Evolutionary conservation across 2,113 vertebrate species (phyloP).

Genomic region (Dipodomys merriami): DNA sequence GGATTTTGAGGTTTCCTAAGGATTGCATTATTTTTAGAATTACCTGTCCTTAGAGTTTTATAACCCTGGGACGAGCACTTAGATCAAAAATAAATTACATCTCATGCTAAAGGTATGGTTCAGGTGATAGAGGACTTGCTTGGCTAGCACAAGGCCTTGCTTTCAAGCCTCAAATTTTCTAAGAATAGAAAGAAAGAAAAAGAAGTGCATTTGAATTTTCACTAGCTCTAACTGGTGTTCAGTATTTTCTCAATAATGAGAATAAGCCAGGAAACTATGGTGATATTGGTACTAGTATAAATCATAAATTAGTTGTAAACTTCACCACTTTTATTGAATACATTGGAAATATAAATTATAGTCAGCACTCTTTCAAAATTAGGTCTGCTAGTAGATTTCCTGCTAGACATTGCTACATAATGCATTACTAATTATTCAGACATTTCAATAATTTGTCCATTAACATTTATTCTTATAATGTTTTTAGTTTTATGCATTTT

Average conservation of each 20-base stretch:
- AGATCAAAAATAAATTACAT: neutral
- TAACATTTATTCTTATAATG: neutral
- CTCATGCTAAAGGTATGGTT: too few relatives aligned
- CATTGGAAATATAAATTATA: neutral
- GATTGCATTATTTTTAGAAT: constrained; percentile 31
- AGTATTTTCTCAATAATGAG: neutral
- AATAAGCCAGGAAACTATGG: constrained; percentile 3
- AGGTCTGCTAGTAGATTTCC: neutral
- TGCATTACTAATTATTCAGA: neutral
- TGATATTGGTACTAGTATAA: neutral
- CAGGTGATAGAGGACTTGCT: too few relatives aligned
- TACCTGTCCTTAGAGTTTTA: neutral
- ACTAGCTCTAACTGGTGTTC: neutral
- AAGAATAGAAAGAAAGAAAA: too few relatives aligned
- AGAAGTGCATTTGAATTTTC: neutral
- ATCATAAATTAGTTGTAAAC: constrained; percentile 33
- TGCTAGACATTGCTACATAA: constrained; percentile 4
- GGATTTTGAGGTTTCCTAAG: constrained; percentile 21
- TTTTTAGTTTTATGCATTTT: constrained; percentile 9
- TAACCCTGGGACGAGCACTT: neutral
- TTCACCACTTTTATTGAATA: neutral
- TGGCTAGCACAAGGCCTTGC: too few relatives aligned
- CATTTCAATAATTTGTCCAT: constrained; percentile 10
- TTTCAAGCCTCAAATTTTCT: too few relatives aligned
- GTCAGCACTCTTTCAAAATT: constrained; percentile 12